Evolutionary conservation across 1,140 invertebrate species (phyloP).

Genomic region (Ephestia elutella): DNA sequence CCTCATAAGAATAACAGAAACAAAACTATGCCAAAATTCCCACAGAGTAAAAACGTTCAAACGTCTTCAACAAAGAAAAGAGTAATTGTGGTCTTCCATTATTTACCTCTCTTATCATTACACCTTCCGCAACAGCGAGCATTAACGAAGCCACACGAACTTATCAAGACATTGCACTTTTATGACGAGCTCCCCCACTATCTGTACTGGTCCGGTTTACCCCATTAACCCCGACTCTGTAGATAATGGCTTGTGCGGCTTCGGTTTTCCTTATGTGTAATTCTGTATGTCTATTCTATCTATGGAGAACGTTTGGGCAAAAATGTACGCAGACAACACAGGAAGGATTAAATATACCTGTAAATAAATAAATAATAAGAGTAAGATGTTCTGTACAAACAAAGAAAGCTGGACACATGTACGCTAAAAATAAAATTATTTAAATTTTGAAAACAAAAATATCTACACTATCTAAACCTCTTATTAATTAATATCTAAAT

Average conservation of each 20-base stretch:
- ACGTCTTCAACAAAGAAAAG: neutral
- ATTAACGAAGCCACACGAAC: neutral
- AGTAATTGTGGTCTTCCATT: neutral
- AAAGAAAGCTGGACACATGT: too few species aligned
- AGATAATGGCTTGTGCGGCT: constrained; percentile 23
- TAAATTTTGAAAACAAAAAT: too few species aligned
- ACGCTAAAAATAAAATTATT: too few species aligned
- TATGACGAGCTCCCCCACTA: neutral
- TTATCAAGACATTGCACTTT: constrained; percentile 9
- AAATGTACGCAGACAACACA: neutral
- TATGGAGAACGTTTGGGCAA: neutral
- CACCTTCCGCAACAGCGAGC: neutral
- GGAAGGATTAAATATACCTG: too few species aligned
- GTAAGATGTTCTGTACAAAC: too few species aligned
- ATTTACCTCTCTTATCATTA: neutral
- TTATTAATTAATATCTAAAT: too few species aligned
- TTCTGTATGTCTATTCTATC: neutral
- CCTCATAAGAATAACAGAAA: too few species aligned
- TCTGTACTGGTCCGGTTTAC: constrained; percentile 19
- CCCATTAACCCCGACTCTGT: constrained; percentile 27
- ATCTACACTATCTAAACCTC: too few species aligned
- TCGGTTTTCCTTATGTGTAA: constrained; percentile 15
- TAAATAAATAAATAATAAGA: too few species aligned
- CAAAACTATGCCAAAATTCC: too few species aligned
- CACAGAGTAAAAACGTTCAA: neutral